Base-by-base conservation (phyloP, 2,113 vertebrate genomes). In the Lipophrys pholis region DNA sequence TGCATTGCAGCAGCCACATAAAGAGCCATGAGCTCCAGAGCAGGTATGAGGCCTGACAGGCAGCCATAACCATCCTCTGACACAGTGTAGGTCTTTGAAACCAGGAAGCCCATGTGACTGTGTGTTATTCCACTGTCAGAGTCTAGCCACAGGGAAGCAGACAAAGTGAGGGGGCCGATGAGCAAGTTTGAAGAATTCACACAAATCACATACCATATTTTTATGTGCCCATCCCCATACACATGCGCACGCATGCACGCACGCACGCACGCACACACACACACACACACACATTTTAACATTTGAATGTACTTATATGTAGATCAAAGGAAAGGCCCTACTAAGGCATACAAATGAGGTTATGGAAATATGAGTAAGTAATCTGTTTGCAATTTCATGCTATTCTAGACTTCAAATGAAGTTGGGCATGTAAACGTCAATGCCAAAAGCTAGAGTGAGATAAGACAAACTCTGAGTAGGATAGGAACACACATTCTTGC, bases 1-100 rank as follows among this genome's bases (percentile, higher is more conserved):
- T 99, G 98, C 98, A 99, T 99, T 63, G 98, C 97, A 0, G 98
- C 97, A 1, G 97, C 97, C n/a, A 99, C 97, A 2, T 99, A 99
- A 8, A 99, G 91, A 0, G 98, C 98, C 98, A 99, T 99, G 80
- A 99, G 72, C 86, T 99, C 98, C 67, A 99, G 92, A 66, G 97
- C 96, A n/a, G 98, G 98, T 72, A 99, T 97, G 76, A 97, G 97
- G 74, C 97, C 96, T 7, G 97, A 96, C 53, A 99, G 86, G 80
- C 97, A 98, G 9, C 98, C 96, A 0, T 99, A 98, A 57, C 92
- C 94, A 40, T 97, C 95, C 67, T 97, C 96, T 38, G 91, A 90
- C 42, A 90, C 90, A 1, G 84, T 92, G 84, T 95, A 96, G 14
- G 94, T 98, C 93, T 97, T 98, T 0, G 98, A 99, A 70, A 97